Evolutionary conservation across 2,113 vertebrate species (phyloP).

Genomic region (human (Homo sapiens)): GRCh38 chr18:49238001-49238500

Average conservation of each 20-base stretch:
- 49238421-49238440: not conserved
- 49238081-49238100: not conserved
- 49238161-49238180: not conserved
- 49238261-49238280: not conserved
- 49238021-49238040: not conserved
- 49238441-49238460: too few species aligned
- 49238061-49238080: not conserved
- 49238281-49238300: not conserved
- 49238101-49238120: not conserved
- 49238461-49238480: not conserved
- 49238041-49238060: not conserved
- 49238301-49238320: not conserved
- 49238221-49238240: not conserved
- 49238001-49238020: not conserved
- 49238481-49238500: not conserved
- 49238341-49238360: not conserved
- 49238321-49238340: conserved; percentile 17
- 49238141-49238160: not conserved
- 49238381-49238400: not conserved
- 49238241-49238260: conserved; percentile 30
- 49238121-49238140: not conserved
- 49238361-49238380: not conserved
- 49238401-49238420: not conserved
- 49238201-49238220: not conserved
- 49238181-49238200: not conserved